Evolutionary conservation across 1,140 invertebrate species (phyloP).

Genomic region (Hylyphantes graminicola): DNA sequence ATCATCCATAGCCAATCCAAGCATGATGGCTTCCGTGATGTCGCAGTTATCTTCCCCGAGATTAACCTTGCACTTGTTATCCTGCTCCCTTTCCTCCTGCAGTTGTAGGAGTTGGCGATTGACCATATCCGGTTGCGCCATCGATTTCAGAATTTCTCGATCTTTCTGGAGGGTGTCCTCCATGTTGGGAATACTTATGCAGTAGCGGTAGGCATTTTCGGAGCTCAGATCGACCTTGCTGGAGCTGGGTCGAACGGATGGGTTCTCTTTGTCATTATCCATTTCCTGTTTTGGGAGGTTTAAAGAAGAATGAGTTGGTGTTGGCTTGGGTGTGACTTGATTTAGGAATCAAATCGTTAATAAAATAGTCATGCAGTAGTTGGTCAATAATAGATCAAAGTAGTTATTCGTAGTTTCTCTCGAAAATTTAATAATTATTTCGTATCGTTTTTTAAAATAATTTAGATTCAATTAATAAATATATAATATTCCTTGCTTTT

Average conservation of each 20-base stretch:
- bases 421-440: too few species aligned
- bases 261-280: slow-evolving; percentile 21
- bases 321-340: too few species aligned
- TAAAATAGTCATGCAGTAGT: too few species aligned
- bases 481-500: too few species aligned
- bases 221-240: slow-evolving; percentile 76
- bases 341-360: too few species aligned
- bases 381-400: too few species aligned
- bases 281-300: slow-evolving; percentile 8
- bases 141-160: slow-evolving; percentile 72
- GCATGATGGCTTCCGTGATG: slow-evolving; percentile 36
- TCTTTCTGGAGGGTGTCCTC: slow-evolving; percentile 77
- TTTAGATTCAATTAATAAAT: too few species aligned
- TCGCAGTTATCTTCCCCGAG: slow-evolving; percentile 4
- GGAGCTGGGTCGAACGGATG: slow-evolving; percentile 70
- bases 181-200: slow-evolving; percentile 73
- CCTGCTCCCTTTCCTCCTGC: slow-evolving; percentile 76
- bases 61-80: slow-evolving; percentile 37
- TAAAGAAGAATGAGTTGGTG: too few species aligned
- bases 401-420: too few species aligned
- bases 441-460: too few species aligned
- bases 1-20: slow-evolving; percentile 34
- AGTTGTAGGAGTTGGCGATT: slow-evolving; percentile 80
- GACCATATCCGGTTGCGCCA: slow-evolving; percentile 75
- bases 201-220: slow-evolving; percentile 78